Evolutionary conservation across 1,140 invertebrate species (phyloP).

Genomic region (Drosophila equinoxialis): DNA sequence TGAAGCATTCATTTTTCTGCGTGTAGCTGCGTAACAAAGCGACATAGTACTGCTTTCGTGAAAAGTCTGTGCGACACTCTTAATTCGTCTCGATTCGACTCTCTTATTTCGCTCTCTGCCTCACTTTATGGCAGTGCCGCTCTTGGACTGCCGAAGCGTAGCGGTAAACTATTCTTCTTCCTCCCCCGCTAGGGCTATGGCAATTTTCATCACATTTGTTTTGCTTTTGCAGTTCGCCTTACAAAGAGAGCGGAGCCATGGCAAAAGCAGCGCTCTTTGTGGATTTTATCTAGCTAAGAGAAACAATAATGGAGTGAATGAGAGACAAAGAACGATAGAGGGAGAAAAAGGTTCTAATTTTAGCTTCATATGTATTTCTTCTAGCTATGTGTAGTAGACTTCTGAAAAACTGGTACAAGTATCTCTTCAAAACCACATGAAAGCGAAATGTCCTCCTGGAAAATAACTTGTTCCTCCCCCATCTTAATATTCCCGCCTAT

Average conservation of each 20-base stretch:
- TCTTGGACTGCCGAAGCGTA: slow-evolving; percentile 53
- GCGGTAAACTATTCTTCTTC: slow-evolving; percentile 52
- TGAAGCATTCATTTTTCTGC: no score
- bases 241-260: slow-evolving; percentile 43
- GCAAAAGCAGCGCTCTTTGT: slow-evolving; percentile 18
- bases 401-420: slow-evolving; percentile 37
- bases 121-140: slow-evolving; percentile 15
- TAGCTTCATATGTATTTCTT: neutral
- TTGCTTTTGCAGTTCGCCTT: slow-evolving; percentile 70
- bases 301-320: neutral
- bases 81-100: neutral
- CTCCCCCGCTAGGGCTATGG: slow-evolving; percentile 33
- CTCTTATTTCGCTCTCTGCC: neutral
- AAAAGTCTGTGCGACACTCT: no score
- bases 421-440: slow-evolving; percentile 30
- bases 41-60: no score
- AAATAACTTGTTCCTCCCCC: neutral
- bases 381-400: slow-evolving; percentile 17
- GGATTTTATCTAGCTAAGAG: slow-evolving; percentile 66
- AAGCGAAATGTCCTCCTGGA: slow-evolving; percentile 32
- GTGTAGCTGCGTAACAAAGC: no score
- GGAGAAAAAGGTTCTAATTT: slow-evolving; percentile 19
- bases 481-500: neutral
- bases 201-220: slow-evolving; percentile 76
- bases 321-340: neutral